Evolutionary conservation across 1,140 invertebrate genomes (phyloP).

Genomic region (Drosophila nebulosa): DNA sequence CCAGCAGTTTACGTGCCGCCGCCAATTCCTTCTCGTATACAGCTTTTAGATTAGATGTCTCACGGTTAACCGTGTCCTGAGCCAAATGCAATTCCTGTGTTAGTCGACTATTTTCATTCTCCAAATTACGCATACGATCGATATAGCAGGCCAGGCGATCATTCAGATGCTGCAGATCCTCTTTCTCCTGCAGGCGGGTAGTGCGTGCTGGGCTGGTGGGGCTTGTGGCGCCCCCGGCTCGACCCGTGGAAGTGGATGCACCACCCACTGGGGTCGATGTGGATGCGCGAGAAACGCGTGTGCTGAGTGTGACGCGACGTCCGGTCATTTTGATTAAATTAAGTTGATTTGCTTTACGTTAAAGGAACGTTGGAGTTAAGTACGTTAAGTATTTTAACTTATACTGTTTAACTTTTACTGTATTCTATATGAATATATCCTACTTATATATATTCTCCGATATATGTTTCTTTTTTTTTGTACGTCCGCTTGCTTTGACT

Average conservation of each 20-base stretch:
- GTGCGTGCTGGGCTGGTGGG: conserved; percentile 91
- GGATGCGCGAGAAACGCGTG: conserved; percentile 74
- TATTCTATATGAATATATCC: too few species aligned
- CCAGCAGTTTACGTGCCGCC: conserved; percentile 93
- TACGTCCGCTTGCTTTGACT: conserved; percentile 63
- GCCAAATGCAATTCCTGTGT: conserved; percentile 89
- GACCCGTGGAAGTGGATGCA: conserved; percentile 45
- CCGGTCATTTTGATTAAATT: conserved; percentile 59
- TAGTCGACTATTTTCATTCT: conserved; percentile 94
- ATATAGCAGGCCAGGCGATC: conserved; percentile 97
- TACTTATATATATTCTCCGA: background rate
- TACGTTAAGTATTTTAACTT: conserved; percentile 31
- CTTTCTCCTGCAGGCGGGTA: conserved; percentile 95
- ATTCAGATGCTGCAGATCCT: conserved; percentile 95
- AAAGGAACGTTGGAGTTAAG: conserved; percentile 38
- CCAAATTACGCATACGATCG: conserved; percentile 94
- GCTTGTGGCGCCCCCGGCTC: conserved; percentile 51
- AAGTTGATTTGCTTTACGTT: background rate
- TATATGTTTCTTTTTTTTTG: conserved; percentile 1
- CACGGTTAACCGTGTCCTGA: conserved; percentile 90
- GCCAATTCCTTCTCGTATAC: conserved; percentile 96
- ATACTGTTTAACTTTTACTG: conserved; percentile 9
- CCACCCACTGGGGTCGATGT: conserved; percentile 71
- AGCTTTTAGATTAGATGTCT: conserved; percentile 93
- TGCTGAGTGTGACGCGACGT: conserved; percentile 68